A percentile compares a stretch with the other conserved stretches of the same genome.
phyloP scores from a whole-genome alignment of 64 coral and sea anemone genomes.

The Stichodactyla helianthus region DNA sequence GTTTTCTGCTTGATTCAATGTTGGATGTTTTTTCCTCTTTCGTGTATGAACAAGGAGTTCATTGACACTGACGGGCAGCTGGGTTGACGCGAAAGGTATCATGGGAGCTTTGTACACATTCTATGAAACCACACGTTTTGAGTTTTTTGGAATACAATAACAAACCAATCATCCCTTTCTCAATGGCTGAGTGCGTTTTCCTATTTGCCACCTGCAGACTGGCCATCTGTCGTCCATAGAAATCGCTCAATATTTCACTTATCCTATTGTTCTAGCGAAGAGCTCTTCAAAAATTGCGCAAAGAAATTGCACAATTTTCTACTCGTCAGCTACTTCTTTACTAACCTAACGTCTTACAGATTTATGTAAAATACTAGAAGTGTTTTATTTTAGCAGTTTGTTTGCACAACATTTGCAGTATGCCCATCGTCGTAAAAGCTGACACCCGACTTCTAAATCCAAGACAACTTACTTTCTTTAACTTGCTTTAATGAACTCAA shows the following conservation, averaged over 20 bases:
- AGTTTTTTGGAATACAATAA: slow-evolving; percentile 12
- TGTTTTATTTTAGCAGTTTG: background rate
- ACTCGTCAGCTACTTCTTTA: background rate
- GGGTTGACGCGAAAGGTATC: background rate
- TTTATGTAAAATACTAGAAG: background rate
- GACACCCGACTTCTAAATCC: background rate
- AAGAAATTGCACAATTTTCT: slow-evolving; percentile 13
- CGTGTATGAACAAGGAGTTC: background rate
- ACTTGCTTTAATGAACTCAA: background rate
- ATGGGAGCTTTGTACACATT: slow-evolving; percentile 16
- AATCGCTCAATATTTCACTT: slow-evolving; percentile 15
- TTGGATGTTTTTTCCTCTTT: background rate
- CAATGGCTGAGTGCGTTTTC: background rate
- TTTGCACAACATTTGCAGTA: background rate
- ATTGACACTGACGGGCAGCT: slow-evolving; percentile 12
- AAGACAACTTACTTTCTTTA: background rate
- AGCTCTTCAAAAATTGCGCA: background rate
- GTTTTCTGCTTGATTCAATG: slow-evolving; percentile 8
- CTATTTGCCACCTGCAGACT: slow-evolving; percentile 27
- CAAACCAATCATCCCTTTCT: slow-evolving; percentile 6
- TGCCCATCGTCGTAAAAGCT: background rate
- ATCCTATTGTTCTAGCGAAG: background rate
- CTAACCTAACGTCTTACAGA: background rate
- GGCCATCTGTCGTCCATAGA: slow-evolving; percentile 25
- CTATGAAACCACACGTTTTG: slow-evolving; percentile 24